A percentile compares a stretch with the other conserved stretches of the same genome.
phyloP scores from a whole-genome alignment of 2,113 vertebrate species.

The Sinocyclocheilus anophthalmus region DNA sequence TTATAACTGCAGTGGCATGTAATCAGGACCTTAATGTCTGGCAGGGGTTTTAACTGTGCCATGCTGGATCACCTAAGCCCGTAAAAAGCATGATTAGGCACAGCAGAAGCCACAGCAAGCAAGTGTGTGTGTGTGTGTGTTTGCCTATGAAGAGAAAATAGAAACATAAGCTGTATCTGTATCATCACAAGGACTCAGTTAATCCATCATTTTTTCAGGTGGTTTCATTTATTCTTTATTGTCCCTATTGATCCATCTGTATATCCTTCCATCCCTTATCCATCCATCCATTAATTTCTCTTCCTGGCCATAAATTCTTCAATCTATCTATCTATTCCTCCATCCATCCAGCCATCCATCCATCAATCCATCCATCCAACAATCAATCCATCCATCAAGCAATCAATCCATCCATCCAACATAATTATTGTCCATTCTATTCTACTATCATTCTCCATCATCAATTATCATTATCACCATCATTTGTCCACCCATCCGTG shows the following conservation, averaged over 20 bases:
- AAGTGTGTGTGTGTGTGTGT: background rate
- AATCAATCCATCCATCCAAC: too few species aligned
- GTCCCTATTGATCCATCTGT: background rate
- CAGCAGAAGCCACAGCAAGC: background rate
- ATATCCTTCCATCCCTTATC: background rate
- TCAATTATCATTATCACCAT: background rate
- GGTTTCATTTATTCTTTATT: background rate
- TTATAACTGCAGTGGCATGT: conserved; percentile 20
- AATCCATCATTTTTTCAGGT: background rate
- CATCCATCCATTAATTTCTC: background rate
- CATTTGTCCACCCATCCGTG: background rate
- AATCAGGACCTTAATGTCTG: conserved; percentile 5
- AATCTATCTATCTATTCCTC: background rate
- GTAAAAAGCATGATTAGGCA: conserved; percentile 39
- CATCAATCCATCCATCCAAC: background rate
- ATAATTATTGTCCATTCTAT: background rate
- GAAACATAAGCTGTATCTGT: background rate
- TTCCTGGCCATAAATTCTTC: background rate
- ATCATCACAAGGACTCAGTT: background rate
- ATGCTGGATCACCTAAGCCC: conserved; percentile 9
- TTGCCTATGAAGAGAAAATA: background rate
- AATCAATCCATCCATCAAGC: background rate
- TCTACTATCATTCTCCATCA: too few species aligned
- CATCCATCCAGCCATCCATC: background rate
- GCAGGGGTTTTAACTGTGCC: conserved; percentile 19